Conservation (phyloP, 1,140 invertebrate species). For the Wiebesia pumilae region DNA sequence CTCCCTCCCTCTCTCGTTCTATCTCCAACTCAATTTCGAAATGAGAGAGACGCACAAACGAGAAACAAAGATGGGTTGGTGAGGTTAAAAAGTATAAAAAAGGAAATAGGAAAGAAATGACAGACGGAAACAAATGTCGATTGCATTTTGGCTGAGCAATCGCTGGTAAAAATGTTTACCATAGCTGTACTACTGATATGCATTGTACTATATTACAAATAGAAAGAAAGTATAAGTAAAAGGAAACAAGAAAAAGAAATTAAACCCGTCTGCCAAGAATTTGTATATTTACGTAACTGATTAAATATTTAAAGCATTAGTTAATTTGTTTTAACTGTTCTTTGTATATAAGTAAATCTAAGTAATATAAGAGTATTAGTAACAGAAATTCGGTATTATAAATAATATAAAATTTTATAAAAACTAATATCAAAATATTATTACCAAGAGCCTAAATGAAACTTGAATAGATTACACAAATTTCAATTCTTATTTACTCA, state of each 20-base stretch:
- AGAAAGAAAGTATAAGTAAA: not conserved
- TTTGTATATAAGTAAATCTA: too few relatives aligned
- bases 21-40: not conserved
- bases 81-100: constrained; percentile 26
- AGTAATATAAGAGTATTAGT: too few relatives aligned
- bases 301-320: too few relatives aligned
- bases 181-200: not conserved
- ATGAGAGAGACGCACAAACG: not conserved
- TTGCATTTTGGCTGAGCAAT: constrained; percentile 5
- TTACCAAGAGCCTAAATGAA: too few relatives aligned
- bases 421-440: too few relatives aligned
- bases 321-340: too few relatives aligned
- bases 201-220: not conserved
- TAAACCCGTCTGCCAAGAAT: not conserved
- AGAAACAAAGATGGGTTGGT: constrained; percentile 25
- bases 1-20: not conserved
- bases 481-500: too few relatives aligned
- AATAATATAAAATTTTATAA: too few relatives aligned
- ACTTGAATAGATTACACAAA: too few relatives aligned
- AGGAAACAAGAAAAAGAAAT: not conserved
- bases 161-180: constrained; percentile 7
- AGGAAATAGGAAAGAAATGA: not conserved
- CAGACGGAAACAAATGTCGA: constrained; percentile 32
- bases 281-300: not conserved
- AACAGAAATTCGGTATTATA: too few relatives aligned